These are phyloP conservation scores for Xestia ashworthii DNA, from an alignment of 2,888 invertebrate species.

Conservation along the genomic window DNA sequence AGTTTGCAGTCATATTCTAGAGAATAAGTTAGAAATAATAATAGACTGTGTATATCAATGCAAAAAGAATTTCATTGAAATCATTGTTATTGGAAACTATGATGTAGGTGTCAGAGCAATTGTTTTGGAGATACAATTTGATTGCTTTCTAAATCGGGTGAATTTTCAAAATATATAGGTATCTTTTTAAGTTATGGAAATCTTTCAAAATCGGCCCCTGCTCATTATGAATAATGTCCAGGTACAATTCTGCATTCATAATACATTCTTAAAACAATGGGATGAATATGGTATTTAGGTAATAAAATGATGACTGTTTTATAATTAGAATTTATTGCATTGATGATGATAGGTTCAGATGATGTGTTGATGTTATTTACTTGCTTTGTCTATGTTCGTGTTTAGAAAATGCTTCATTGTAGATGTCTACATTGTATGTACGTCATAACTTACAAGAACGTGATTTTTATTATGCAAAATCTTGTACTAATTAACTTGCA, in stretches of 20 bases:
- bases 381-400: conserved; percentile 60
- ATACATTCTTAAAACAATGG: too few relatives aligned
- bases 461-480: conserved; percentile 30
- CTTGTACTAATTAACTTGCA: background rate
- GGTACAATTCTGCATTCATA: background rate
- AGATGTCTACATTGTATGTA: background rate
- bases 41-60: conserved; percentile 4
- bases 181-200: background rate
- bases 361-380: conserved; percentile 14
- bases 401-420: conserved; percentile 53
- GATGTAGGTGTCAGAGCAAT: too few relatives aligned
- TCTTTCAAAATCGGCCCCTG: background rate
- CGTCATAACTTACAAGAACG: conserved; percentile 6
- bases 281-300: background rate
- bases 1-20: conserved; percentile 42
- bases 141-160: background rate
- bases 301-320: background rate
- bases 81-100: background rate
- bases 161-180: background rate
- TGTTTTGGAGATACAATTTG: background rate
- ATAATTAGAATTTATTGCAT: background rate
- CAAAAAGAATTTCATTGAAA: background rate
- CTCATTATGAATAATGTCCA: background rate
- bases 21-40: background rate
- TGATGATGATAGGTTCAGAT: conserved; percentile 8